These are phyloP conservation scores for Zosterops japonicus DNA, from an alignment of 2,113 vertebrate genomes.

Conservation along the genomic window DNA sequence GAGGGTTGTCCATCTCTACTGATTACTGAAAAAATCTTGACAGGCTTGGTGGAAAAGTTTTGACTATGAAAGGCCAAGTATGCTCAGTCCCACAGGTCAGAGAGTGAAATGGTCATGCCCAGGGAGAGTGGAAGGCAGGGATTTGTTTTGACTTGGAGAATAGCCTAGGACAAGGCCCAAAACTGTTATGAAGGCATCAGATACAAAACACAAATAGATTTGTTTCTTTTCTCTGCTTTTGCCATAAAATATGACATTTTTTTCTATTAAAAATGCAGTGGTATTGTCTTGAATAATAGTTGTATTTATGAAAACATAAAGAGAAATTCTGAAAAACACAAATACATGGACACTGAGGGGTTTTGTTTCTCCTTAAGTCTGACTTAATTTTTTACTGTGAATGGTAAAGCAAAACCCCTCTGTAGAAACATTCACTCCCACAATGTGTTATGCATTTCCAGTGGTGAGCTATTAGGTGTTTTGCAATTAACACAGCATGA, in stretches of 20 bases:
- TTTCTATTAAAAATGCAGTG: background rate
- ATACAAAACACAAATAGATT: background rate
- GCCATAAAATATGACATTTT: background rate
- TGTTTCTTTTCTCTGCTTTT: background rate
- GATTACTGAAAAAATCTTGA: background rate
- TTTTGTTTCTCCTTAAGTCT: background rate
- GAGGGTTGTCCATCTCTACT: background rate
- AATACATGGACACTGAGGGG: background rate
- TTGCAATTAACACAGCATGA: constrained; percentile 42
- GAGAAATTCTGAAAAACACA: background rate
- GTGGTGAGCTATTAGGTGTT: constrained; percentile 31
- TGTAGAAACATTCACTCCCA: background rate
- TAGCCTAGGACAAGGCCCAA: background rate
- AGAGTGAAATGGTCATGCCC: background rate
- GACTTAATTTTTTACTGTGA: background rate
- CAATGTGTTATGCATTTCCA: constrained; percentile 29
- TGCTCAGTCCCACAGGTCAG: background rate
- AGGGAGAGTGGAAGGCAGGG: background rate
- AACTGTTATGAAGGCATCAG: background rate
- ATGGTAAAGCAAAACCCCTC: background rate
- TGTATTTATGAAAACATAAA: background rate
- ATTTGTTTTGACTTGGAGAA: background rate
- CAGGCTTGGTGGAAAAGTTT: background rate
- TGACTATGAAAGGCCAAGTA: background rate
- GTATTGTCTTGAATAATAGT: background rate